Evolutionary conservation across 2,797 vertebrate species (phyloP), one percentile per base, ranked within the genome.

Genomic region (Eremophila alpestris): DNA sequence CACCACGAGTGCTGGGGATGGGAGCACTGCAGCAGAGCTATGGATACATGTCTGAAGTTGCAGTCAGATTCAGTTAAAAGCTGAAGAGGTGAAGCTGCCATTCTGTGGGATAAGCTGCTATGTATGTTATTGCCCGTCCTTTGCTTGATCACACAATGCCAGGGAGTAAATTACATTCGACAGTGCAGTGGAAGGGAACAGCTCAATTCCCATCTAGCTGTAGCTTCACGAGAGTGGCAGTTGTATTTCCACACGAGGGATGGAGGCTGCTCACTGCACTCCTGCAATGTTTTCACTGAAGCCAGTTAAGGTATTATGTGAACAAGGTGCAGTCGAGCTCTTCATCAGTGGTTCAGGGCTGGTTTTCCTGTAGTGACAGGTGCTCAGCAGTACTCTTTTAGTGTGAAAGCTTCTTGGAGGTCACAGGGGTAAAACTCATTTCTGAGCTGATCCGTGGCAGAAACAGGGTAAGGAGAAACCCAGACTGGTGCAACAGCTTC

Each of bases 91-190:
- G 69, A 96, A 77, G 94, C 67, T 93, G 85, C 93, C 65, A 22
- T 91, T 97, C 92, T 83, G n/a, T 7, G 2, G 77, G 74, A 89
- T 87, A 90, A 92, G 88, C 71, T 80, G 69, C 93, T 67, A 4
- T 56, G 74, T 82, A 59, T 93, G 92, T 95, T 96, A 89, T 94
- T 96, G 95, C 90, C 89, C 16, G 5, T 96, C 83, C 74, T 95
- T 76, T 94, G 60, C 89, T 93, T 94, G 84, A 94, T 95, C 93
- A 92, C 94, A 89, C 87, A 93, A 86, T 86, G 96, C 87, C 85
- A 94, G 69, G 69, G 52, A 96, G 52, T 89, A 95, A 96, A 97
- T 96, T 95, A 90, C 63, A 82, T 96, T 94, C 13, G 82, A 95
- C 95, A 95, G 74, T 74, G 89, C 67, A 74, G 65, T 89, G 67